These are phyloP conservation scores for Musca vetustissima DNA, from an alignment of 1,140 invertebrate genomes.

Conservation along the genomic window DNA sequence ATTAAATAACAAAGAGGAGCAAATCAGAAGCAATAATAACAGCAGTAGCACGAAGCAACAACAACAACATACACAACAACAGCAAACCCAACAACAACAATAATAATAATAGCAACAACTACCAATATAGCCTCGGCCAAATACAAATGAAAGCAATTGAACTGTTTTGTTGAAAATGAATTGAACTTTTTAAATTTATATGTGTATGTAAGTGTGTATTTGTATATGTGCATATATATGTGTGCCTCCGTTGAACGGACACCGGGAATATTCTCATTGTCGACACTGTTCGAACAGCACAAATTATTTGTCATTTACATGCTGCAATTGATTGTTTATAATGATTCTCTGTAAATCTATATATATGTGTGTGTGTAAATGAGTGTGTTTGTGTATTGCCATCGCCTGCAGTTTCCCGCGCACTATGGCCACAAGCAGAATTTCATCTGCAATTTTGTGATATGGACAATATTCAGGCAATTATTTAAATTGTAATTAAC, in stretches of 20 bases:
- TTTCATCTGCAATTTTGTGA: constrained; percentile 8
- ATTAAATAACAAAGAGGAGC: background rate
- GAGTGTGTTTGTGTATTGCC: too few species aligned
- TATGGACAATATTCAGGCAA: constrained; percentile 22
- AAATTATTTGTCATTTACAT: constrained; percentile 24
- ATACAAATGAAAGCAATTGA: background rate
- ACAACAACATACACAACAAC: background rate
- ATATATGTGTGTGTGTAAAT: too few species aligned
- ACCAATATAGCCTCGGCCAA: background rate
- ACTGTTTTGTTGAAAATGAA: constrained; percentile 6
- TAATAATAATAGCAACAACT: too few species aligned
- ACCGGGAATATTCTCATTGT: background rate
- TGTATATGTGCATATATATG: background rate
- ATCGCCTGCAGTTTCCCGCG: background rate
- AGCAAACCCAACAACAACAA: background rate
- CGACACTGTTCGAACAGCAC: too few species aligned
- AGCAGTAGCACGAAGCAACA: background rate
- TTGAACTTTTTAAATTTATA: background rate
- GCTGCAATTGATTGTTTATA: constrained; percentile 12
- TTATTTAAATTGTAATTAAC: constrained; percentile 25
- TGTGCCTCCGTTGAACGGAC: too few species aligned
- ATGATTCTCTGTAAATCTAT: background rate
- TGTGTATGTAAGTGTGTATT: background rate
- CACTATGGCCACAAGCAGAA: background rate
- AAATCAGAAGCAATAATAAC: background rate